Conservation (phyloP, 1,140 invertebrate genomes). For the Papilio polyxenes region DNA sequence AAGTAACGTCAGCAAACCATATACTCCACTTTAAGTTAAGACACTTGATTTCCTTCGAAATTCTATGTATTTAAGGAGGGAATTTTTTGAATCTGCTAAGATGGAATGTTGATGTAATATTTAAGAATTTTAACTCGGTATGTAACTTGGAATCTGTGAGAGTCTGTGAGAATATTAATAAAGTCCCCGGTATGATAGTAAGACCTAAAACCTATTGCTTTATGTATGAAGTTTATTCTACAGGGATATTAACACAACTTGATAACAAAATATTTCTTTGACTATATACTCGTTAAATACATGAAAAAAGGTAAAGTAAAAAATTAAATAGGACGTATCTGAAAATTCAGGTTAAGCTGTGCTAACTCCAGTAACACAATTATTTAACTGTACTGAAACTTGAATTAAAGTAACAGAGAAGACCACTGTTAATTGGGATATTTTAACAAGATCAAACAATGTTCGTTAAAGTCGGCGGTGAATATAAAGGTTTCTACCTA, state of each 20-base stretch:
- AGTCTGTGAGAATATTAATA: slow-evolving; percentile 15
- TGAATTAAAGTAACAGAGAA: slow-evolving; percentile 33
- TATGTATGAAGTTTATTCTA: slow-evolving; percentile 8
- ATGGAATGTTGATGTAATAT: slow-evolving; percentile 5
- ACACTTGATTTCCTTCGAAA: too few species aligned
- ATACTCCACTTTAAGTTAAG: too few species aligned
- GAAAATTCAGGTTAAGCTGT: slow-evolving; percentile 25
- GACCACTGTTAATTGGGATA: slow-evolving; percentile 35
- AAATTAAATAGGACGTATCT: slow-evolving; percentile 19
- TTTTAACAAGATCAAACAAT: slow-evolving; percentile 39
- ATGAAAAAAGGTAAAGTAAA: background rate
- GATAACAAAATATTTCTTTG: background rate
- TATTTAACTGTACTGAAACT: slow-evolving; percentile 33
- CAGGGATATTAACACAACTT: background rate
- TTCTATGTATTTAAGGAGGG: background rate
- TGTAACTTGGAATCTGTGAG: slow-evolving; percentile 21
- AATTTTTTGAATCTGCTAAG: slow-evolving; percentile 4
- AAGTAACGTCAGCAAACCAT: too few species aligned
- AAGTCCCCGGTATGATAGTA: background rate
- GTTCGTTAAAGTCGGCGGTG: background rate
- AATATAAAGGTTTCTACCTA: background rate
- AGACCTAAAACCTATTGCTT: slow-evolving; percentile 28
- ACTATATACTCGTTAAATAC: background rate
- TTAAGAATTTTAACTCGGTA: slow-evolving; percentile 5
- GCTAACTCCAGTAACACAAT: slow-evolving; percentile 32